Conservation (phyloP, 2,113 vertebrate genomes). For the Channa maculata region DNA sequence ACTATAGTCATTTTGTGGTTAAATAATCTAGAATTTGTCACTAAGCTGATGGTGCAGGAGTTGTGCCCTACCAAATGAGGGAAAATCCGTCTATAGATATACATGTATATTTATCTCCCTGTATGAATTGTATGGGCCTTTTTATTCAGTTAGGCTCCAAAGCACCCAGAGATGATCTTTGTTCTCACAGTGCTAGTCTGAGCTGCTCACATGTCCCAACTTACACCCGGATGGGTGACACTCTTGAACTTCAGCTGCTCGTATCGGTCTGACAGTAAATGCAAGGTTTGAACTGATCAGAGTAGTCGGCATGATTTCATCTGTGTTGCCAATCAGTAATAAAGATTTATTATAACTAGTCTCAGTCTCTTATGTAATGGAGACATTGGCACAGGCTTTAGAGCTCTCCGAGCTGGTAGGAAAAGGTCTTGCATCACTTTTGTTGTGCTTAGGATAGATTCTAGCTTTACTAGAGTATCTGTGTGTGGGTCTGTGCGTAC, state of each 20-base stretch:
- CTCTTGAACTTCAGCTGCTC: constrained; percentile 26
- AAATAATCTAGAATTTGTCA: no score
- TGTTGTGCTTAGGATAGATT: constrained; percentile 16
- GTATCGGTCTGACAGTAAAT: constrained; percentile 16
- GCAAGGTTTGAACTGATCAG: constrained; percentile 8
- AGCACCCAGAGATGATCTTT: background rate
- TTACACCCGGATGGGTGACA: constrained; percentile 57
- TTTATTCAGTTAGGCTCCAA: background rate
- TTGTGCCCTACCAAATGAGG: background rate
- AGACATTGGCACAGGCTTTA: constrained; percentile 11
- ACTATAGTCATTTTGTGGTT: background rate
- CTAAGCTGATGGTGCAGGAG: background rate
- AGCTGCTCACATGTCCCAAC: constrained; percentile 75
- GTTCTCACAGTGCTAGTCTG: constrained; percentile 47
- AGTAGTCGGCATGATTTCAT: constrained; percentile 4
- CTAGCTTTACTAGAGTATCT: background rate
- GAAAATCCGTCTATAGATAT: constrained; percentile 1
- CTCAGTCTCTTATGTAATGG: constrained; percentile 11
- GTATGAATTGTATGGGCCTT: no score
- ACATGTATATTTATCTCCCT: background rate
- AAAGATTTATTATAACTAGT: constrained; percentile 29
- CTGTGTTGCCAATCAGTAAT: background rate
- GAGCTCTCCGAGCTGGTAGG: constrained; percentile 2
- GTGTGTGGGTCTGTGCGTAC: constrained; percentile 8
- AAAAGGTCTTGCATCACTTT: constrained; percentile 38